phyloP scores from a whole-genome alignment of 2,113 vertebrate species.

The Ailuropoda melanoleuca region DNA sequence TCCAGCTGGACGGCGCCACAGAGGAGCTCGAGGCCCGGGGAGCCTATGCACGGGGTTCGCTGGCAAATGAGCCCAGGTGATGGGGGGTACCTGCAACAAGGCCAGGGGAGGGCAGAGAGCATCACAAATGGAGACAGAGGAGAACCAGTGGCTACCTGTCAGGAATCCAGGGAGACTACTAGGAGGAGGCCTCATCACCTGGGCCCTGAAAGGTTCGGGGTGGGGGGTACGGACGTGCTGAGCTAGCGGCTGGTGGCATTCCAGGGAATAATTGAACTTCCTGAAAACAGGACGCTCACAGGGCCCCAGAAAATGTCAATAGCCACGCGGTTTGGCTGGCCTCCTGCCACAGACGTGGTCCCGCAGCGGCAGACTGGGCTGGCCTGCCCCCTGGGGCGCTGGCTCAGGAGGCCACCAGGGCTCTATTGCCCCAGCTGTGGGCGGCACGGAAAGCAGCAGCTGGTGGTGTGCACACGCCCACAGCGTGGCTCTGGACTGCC shows the following conservation, averaged over 20 bases:
- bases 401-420: background rate
- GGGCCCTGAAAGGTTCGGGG: background rate
- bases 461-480: background rate
- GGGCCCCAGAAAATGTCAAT: background rate
- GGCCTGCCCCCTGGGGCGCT: background rate
- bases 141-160: background rate
- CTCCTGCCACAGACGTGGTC: background rate
- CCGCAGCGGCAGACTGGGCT: background rate
- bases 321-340: background rate
- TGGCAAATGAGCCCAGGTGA: background rate
- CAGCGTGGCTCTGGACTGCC: background rate
- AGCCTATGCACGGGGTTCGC: accelerated
- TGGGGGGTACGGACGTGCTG: background rate
- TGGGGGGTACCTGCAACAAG: background rate
- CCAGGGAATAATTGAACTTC: background rate
- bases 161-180: background rate
- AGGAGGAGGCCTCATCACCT: background rate
- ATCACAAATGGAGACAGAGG: too few species aligned
- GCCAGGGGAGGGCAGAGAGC: too few species aligned
- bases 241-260: background rate
- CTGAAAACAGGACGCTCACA: background rate
- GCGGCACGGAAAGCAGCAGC: background rate
- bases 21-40: background rate
- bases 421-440: background rate
- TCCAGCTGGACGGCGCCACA: background rate